Conservation (phyloP, 2,113 vertebrate genomes). For the Penelope pileata region DNA sequence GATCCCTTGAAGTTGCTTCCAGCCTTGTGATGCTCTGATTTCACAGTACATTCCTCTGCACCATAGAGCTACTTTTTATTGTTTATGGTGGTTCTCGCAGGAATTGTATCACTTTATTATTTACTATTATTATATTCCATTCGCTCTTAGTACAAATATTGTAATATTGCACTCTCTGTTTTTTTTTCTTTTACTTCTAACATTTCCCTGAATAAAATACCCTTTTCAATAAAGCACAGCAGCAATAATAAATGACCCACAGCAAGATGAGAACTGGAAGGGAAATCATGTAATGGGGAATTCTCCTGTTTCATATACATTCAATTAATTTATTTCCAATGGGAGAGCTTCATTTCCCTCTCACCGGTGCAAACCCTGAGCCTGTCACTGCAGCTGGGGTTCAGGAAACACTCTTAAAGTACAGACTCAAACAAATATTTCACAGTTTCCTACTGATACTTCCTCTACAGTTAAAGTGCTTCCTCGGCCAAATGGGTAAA, state of each 20-base stretch:
- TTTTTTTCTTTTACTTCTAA: neutral
- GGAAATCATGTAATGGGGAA: neutral
- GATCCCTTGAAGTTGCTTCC: neutral
- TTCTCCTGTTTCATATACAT: constrained; percentile 22
- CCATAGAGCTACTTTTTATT: neutral
- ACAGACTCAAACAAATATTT: constrained; percentile 20
- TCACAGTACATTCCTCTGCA: neutral
- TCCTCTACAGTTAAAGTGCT: neutral
- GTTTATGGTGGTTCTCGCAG: neutral
- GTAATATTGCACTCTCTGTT: neutral
- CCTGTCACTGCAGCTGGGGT: neutral
- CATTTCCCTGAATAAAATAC: neutral
- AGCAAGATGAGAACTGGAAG: neutral
- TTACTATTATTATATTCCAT: constrained; percentile 5
- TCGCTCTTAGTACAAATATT: neutral
- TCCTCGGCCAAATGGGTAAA: neutral
- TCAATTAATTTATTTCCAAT: constrained; percentile 43
- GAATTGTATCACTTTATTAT: neutral
- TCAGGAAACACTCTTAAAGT: neutral
- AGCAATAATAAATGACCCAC: constrained; percentile 29
- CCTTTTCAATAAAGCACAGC: constrained; percentile 18
- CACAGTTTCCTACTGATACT: constrained; percentile 32
- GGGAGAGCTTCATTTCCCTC: constrained; percentile 13
- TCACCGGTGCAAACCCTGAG: neutral
- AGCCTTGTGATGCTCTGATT: neutral